Evolutionary conservation across 1,140 invertebrate species (phyloP).

Genomic region (Diabrotica undecimpunctata): DNA sequence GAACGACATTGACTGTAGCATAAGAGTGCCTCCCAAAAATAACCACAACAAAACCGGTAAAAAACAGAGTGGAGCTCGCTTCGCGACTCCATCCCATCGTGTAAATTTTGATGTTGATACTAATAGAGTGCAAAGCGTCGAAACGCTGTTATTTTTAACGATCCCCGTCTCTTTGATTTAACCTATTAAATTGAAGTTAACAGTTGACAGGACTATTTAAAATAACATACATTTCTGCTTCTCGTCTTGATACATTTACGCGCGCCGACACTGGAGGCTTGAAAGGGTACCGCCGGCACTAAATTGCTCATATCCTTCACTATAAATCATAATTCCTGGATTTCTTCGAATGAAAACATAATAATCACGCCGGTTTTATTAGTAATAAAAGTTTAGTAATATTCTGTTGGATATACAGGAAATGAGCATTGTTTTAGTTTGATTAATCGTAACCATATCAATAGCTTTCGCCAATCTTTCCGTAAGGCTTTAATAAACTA

Average conservation of each 20-base stretch:
- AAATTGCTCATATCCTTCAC: conserved; percentile 25
- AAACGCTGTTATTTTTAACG: conserved; percentile 40
- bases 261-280: conserved; percentile 14
- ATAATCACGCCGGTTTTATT: conserved; percentile 9
- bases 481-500: too few relatives aligned
- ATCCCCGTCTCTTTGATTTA: conserved; percentile 36
- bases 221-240: conserved; percentile 42
- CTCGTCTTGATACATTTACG: conserved; percentile 34
- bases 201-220: conserved; percentile 40
- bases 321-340: conserved; percentile 30
- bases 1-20: not conserved
- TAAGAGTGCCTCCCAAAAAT: not conserved
- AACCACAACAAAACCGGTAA: not conserved
- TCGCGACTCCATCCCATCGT: not conserved
- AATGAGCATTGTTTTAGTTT: not conserved
- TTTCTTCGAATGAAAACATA: conserved; percentile 17
- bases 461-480: too few relatives aligned
- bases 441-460: too few relatives aligned
- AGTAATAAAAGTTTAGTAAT: not conserved
- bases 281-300: conserved; percentile 15
- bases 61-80: not conserved
- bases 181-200: conserved; percentile 33
- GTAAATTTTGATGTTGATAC: conserved; percentile 17
- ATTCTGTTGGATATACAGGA: not conserved
- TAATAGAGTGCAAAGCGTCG: conserved; percentile 29